Conservation (phyloP, 1,140 invertebrate genomes). For the Babylonia areolata region DNA sequence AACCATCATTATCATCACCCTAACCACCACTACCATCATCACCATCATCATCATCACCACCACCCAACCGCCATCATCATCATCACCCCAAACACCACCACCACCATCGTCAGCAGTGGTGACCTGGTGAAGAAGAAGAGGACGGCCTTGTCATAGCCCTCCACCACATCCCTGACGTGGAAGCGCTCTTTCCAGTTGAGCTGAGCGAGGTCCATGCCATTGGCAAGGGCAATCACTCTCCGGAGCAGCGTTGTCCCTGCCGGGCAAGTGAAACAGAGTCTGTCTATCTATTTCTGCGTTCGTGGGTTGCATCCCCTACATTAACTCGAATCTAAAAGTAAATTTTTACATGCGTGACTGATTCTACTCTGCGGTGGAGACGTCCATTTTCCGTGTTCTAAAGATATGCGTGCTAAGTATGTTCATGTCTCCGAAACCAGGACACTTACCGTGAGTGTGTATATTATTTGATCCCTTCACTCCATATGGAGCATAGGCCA, state of each 20-base stretch:
- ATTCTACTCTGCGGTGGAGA: too few relatives aligned
- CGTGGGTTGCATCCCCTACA: too few relatives aligned
- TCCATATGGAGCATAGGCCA: too few relatives aligned
- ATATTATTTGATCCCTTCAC: too few relatives aligned
- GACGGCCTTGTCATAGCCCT: conserved; percentile 22
- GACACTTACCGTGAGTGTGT: too few relatives aligned
- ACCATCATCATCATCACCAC: neutral
- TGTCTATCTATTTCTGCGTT: neutral
- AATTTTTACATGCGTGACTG: too few relatives aligned
- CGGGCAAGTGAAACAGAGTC: neutral
- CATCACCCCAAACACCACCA: neutral
- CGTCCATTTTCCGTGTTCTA: too few relatives aligned
- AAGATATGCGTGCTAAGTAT: too few relatives aligned
- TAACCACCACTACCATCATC: neutral
- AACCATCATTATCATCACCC: neutral
- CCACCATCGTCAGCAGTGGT: neutral
- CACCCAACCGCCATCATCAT: neutral
- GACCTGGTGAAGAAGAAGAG: conserved; percentile 26
- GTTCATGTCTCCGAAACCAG: too few relatives aligned
- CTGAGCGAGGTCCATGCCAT: neutral
- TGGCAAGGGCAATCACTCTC: neutral
- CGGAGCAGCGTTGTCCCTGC: neutral
- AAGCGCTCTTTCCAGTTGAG: neutral
- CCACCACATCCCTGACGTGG: neutral
- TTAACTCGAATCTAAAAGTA: too few relatives aligned